Conservation (phyloP, 2,797 vertebrate genomes). For the Urosaurus nigricauda region DNA sequence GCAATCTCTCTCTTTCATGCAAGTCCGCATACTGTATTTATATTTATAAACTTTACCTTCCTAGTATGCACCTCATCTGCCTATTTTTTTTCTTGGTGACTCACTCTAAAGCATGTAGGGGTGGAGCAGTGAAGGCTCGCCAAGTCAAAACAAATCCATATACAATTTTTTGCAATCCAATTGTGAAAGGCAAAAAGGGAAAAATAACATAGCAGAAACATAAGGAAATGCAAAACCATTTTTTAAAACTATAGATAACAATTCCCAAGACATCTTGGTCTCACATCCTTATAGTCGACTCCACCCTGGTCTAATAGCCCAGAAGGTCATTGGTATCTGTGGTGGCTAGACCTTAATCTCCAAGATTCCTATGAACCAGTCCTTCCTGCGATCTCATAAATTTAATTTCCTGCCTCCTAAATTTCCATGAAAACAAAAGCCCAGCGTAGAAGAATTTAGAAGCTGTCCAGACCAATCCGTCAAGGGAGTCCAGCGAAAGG, state of each 20-base stretch:
- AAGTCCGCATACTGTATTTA: background rate
- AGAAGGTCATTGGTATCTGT: background rate
- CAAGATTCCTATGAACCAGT: slow-evolving; percentile 41
- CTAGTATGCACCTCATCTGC: background rate
- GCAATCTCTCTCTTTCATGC: background rate
- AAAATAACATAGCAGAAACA: slow-evolving; percentile 29
- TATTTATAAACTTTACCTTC: background rate
- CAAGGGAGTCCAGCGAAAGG: slow-evolving; percentile 33
- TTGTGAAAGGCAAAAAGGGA: background rate
- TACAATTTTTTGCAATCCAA: background rate
- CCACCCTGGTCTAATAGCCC: slow-evolving; percentile 26
- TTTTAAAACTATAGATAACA: slow-evolving; percentile 16
- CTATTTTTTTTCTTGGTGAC: slow-evolving; percentile 6
- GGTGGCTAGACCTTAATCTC: slow-evolving; percentile 24
- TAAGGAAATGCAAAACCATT: slow-evolving; percentile 43
- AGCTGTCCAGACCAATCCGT: slow-evolving; percentile 45
- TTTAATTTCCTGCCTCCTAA: slow-evolving; percentile 62
- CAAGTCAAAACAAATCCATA: slow-evolving; percentile 4
- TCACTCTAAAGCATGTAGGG: slow-evolving; percentile 39
- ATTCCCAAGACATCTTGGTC: background rate
- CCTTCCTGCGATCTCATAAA: slow-evolving; percentile 35
- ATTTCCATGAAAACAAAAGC: slow-evolving; percentile 38
- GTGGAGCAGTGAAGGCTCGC: background rate
- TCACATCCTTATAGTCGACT: background rate
- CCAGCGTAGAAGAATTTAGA: slow-evolving; percentile 27